phyloP scores from a whole-genome alignment of 2,888 invertebrate genomes.

The Hirtodrosophila duncani region DNA sequence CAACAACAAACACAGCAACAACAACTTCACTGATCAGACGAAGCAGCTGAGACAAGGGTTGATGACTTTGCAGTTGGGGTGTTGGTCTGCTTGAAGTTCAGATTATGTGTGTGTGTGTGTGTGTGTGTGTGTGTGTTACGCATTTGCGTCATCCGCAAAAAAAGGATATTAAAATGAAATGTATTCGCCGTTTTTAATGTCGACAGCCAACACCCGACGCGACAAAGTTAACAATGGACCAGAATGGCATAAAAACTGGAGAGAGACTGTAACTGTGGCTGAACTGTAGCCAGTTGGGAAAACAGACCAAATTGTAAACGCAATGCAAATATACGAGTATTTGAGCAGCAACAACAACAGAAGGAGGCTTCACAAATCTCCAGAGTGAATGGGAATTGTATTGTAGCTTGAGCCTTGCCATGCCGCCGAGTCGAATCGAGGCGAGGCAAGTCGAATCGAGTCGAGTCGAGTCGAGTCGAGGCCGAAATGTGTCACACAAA shows the following conservation, averaged over 20 bases:
- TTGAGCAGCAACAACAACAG: too few species aligned
- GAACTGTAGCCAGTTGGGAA: constrained; percentile 1
- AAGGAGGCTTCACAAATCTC: constrained; percentile 50
- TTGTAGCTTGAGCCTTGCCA: constrained; percentile 35
- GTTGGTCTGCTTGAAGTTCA: neutral
- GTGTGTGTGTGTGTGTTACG: too few species aligned
- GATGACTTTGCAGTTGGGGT: neutral
- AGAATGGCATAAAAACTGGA: constrained; percentile 6
- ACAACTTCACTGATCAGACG: constrained; percentile 25
- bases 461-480: too few species aligned
- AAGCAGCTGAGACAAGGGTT: constrained; percentile 1
- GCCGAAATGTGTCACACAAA: constrained; percentile 61
- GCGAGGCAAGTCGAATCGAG: too few species aligned
- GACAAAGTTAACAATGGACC: constrained; percentile 41
- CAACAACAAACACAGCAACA: constrained; percentile 7
- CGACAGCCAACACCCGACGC: constrained; percentile 37
- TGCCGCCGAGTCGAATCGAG: too few species aligned
- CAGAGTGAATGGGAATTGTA: constrained; percentile 42
- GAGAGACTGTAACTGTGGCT: constrained; percentile 11
- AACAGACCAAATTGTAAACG: constrained; percentile 1
- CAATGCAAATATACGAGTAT: too few species aligned
- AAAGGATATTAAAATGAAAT: constrained; percentile 66
- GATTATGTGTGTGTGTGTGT: constrained; percentile 4
- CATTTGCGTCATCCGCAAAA: constrained; percentile 16
- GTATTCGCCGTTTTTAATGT: constrained; percentile 57